Conservation (phyloP, 1,140 invertebrate genomes). For the Eurytemora carolleeae region DNA sequence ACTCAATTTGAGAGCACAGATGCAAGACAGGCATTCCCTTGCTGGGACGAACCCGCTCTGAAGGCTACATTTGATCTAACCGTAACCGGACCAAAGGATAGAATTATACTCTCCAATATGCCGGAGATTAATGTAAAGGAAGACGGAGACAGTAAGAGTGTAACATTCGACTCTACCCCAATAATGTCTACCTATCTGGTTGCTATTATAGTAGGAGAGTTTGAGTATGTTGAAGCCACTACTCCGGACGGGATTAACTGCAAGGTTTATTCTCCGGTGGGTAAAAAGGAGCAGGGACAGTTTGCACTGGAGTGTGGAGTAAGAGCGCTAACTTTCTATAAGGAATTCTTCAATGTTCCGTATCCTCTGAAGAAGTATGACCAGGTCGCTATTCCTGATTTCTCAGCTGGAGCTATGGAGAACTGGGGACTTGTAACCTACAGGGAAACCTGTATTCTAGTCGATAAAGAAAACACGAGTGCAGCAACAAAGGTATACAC, state of each 20-base stretch:
- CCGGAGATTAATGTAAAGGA: not conserved
- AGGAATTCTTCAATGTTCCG: slow-evolving; percentile 78
- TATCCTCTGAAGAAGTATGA: slow-evolving; percentile 93
- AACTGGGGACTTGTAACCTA: slow-evolving; percentile 79
- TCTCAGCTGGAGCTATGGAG: slow-evolving; percentile 80
- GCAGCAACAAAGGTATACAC: slow-evolving; percentile 62
- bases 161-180: slow-evolving; percentile 65
- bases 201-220: slow-evolving; percentile 78
- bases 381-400: slow-evolving; percentile 82
- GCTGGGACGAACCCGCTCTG: slow-evolving; percentile 89
- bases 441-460: slow-evolving; percentile 57
- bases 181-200: slow-evolving; percentile 93
- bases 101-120: slow-evolving; percentile 4
- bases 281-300: slow-evolving; percentile 71
- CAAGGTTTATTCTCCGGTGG: slow-evolving; percentile 73
- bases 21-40: slow-evolving; percentile 80
- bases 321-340: slow-evolving; percentile 73
- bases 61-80: slow-evolving; percentile 87
- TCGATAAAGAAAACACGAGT: slow-evolving; percentile 63
- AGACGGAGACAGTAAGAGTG: slow-evolving; percentile 11
- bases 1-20: slow-evolving; percentile 88
- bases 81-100: slow-evolving; percentile 42
- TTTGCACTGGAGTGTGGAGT: slow-evolving; percentile 73
- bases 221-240: slow-evolving; percentile 67
- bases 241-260: slow-evolving; percentile 57